phyloP scores from a whole-genome alignment of 2,113 vertebrate species.

The Grammomys dolichurus region DNA sequence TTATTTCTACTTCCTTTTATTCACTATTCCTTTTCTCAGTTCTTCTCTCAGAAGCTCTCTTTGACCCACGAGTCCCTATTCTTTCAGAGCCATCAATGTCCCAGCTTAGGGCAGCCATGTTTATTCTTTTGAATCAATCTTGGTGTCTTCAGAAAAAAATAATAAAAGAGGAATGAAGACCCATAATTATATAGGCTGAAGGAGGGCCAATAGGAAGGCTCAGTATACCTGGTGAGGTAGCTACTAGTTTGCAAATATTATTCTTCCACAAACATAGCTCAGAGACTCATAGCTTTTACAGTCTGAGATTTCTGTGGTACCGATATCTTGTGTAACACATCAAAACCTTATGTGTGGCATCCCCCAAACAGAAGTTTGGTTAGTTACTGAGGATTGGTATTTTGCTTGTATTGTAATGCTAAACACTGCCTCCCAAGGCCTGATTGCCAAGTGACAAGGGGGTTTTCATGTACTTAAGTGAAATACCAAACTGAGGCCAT shows the following conservation, averaged over 20 bases:
- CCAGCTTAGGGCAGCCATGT: too few species aligned
- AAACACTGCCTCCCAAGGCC: too few species aligned
- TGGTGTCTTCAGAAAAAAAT: neutral
- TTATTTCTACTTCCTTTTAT: neutral
- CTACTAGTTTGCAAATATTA: accelerated
- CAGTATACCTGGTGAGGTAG: neutral
- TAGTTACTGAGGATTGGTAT: neutral
- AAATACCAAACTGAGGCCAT: too few species aligned
- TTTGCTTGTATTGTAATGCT: too few species aligned
- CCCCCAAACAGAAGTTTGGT: neutral
- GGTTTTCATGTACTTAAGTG: too few species aligned
- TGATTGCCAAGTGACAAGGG: too few species aligned
- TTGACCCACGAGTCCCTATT: neutral
- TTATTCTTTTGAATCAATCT: neutral
- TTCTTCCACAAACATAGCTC: neutral
- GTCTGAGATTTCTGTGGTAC: neutral
- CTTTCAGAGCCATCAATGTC: neutral
- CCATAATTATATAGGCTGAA: accelerated
- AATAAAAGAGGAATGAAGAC: neutral
- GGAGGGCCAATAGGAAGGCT: neutral
- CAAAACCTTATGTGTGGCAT: neutral
- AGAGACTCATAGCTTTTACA: neutral
- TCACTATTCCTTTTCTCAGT: neutral
- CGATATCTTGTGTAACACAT: neutral
- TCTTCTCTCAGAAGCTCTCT: neutral